A percentile compares a stretch with the other conserved stretches of the same genome.
Evolutionary conservation across 64 coral and sea anemone species (phyloP).

Genomic region (Pachyseris speciosa): DNA sequence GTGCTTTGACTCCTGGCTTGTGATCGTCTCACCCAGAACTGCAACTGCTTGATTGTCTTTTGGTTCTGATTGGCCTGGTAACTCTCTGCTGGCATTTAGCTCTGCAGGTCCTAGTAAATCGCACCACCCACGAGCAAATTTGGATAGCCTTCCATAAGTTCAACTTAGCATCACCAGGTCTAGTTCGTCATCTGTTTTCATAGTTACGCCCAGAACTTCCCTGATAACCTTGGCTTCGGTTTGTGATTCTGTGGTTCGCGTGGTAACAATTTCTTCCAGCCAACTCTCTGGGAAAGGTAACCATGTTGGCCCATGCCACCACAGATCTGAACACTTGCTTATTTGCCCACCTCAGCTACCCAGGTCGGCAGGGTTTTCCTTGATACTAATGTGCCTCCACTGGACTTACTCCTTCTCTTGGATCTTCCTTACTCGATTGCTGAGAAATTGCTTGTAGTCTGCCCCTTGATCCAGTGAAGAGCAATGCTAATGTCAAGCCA

Average conservation of each 20-base stretch:
- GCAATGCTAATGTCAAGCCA: slow-evolving; percentile 57
- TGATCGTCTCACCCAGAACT: slow-evolving; percentile 48
- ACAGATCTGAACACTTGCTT: slow-evolving; percentile 4
- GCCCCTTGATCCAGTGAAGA: slow-evolving; percentile 51
- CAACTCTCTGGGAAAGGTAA: slow-evolving; percentile 48
- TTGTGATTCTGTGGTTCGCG: slow-evolving; percentile 5
- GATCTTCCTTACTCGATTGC: slow-evolving; percentile 46
- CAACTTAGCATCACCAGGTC: slow-evolving; percentile 24
- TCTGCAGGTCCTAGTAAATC: slow-evolving; percentile 9
- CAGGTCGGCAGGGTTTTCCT: slow-evolving; percentile 62
- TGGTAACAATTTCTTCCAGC: slow-evolving; percentile 51
- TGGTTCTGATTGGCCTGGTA: slow-evolving; percentile 14
- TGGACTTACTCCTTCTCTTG: slow-evolving; percentile 33
- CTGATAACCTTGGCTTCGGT: slow-evolving; percentile 18
- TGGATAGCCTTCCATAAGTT: slow-evolving; percentile 33
- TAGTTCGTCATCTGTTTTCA: slow-evolving; percentile 16
- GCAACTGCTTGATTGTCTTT: slow-evolving; percentile 28
- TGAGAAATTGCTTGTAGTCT: slow-evolving; percentile 51
- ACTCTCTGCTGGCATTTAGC: slow-evolving; percentile 13
- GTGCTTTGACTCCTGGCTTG: slow-evolving; percentile 15
- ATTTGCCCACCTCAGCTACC: slow-evolving; percentile 38
- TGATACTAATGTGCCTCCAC: slow-evolving; percentile 43
- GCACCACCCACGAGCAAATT: slow-evolving; percentile 18
- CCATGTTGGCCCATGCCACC: slow-evolving; percentile 47
- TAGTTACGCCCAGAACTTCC: slow-evolving; percentile 12